phyloP scores from a whole-genome alignment of 2,888 invertebrate species.

The Malacosoma neustria region DNA sequence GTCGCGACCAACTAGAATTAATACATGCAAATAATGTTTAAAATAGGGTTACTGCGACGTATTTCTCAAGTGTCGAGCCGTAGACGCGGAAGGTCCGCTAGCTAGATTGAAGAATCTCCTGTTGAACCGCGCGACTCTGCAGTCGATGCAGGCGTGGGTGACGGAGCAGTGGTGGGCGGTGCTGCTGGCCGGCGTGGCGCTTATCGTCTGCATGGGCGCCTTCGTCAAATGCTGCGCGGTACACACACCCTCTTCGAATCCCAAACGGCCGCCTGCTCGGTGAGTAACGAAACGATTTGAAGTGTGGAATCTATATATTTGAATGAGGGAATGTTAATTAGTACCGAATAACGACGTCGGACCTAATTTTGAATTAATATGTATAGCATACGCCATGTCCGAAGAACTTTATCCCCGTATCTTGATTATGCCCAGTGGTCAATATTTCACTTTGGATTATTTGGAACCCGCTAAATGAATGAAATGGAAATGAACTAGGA shows the following conservation, averaged over 20 bases:
- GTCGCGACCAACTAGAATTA: no score
- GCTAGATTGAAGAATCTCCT: constrained; percentile 96
- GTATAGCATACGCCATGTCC: no score
- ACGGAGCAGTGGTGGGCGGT: constrained; percentile 98
- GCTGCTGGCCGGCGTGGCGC: constrained; percentile 90
- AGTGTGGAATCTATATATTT: not conserved
- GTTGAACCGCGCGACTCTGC: constrained; percentile 91
- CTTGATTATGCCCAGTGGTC: no score
- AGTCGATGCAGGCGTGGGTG: constrained; percentile 93
- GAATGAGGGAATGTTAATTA: no score
- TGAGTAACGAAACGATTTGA: constrained; percentile 11
- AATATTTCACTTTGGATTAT: no score
- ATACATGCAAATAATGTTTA: no score
- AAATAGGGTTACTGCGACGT: constrained; percentile 97
- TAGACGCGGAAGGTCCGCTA: constrained; percentile 98
- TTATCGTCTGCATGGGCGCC: constrained; percentile 96
- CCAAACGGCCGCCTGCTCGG: constrained; percentile 96
- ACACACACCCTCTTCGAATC: constrained; percentile 99
- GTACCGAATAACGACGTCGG: no score
- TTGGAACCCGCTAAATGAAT: no score
- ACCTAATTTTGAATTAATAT: no score
- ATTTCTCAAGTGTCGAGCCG: constrained; percentile 97
- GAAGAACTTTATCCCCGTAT: no score
- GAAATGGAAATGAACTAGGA: no score
- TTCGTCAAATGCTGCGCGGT: constrained; percentile 99